These are phyloP conservation scores for Orthosia gracilis DNA, from an alignment of 2,888 invertebrate genomes.

Conservation along the genomic window DNA sequence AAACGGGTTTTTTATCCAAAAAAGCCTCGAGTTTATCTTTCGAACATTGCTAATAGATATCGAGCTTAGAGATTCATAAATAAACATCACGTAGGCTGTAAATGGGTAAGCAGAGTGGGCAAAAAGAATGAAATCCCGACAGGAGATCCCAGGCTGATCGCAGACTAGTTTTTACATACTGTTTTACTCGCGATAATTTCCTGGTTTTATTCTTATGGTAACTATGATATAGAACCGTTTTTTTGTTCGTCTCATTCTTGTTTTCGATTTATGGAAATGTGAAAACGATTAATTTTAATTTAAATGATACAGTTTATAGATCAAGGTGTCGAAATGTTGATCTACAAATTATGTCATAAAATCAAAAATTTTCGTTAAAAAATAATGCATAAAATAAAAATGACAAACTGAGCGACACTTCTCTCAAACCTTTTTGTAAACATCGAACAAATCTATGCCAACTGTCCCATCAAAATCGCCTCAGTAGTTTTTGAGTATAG, in stretches of 20 bases:
- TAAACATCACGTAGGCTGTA: constrained; percentile 81
- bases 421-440: not conserved
- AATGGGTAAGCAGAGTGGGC: constrained; percentile 74
- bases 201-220: constrained; percentile 56
- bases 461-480: not conserved
- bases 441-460: not conserved
- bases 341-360: not conserved
- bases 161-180: constrained; percentile 61
- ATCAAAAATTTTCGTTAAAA: not conserved
- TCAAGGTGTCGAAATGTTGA: constrained; percentile 16
- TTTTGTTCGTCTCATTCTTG: not conserved
- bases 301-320: constrained; percentile 32
- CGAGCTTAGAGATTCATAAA: constrained; percentile 78
- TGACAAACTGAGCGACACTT: not conserved
- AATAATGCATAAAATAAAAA: not conserved
- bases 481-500: constrained; percentile 6
- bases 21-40: constrained; percentile 33
- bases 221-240: constrained; percentile 49
- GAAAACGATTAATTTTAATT: constrained; percentile 47
- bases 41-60: constrained; percentile 60
- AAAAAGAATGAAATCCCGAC: constrained; percentile 77
- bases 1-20: constrained; percentile 34
- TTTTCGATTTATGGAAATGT: constrained; percentile 50
- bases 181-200: constrained; percentile 42
- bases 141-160: constrained; percentile 47